A percentile compares a stretch with the other conserved stretches of the same genome.
Conservation (phyloP, 2,797 vertebrate species). For the Mycteria americana region DNA sequence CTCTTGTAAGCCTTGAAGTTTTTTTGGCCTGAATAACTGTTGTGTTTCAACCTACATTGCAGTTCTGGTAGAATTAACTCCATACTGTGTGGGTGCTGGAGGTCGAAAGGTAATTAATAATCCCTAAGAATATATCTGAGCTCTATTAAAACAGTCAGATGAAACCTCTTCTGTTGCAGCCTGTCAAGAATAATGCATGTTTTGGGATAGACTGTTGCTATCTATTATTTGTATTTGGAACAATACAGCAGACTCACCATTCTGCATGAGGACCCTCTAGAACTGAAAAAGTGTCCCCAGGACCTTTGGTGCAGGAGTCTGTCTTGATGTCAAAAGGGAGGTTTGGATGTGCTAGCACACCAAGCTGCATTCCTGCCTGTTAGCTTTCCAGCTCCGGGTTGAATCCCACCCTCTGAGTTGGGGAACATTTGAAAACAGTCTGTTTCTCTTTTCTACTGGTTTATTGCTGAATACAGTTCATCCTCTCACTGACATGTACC, state of each 20-base stretch:
- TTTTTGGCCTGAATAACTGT: background rate
- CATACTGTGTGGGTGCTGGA: accelerated
- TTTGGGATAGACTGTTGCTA: background rate
- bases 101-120: background rate
- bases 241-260: accelerated
- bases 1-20: background rate
- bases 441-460: background rate
- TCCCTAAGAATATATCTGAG: background rate
- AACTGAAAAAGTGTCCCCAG: background rate
- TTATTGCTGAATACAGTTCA: background rate
- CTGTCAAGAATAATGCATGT: accelerated
- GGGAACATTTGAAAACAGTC: background rate
- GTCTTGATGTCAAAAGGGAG: background rate
- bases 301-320: background rate
- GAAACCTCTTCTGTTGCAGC: background rate
- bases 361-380: background rate
- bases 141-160: background rate
- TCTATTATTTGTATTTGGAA: background rate
- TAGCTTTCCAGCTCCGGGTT: background rate
- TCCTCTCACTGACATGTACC: background rate
- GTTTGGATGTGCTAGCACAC: background rate
- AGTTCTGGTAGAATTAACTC: background rate
- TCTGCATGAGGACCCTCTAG: background rate
- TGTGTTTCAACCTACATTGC: background rate
- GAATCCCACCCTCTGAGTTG: background rate